Evolutionary conservation across 2,797 vertebrate genomes (phyloP).

Genomic region (Agapornis canus): DNA sequence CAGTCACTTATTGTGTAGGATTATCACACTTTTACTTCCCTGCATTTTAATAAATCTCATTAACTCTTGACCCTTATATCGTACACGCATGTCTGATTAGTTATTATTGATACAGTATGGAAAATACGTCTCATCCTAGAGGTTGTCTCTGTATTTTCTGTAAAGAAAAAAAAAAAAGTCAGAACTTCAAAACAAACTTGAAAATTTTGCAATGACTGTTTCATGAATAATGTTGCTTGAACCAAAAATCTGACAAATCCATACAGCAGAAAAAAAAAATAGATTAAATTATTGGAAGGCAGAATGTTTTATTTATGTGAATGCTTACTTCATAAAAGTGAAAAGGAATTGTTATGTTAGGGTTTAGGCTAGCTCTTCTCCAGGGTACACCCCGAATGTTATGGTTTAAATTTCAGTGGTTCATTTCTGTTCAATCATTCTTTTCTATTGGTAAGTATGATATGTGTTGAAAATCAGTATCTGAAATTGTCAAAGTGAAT

Average conservation of each 20-base stretch:
- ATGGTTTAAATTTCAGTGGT: not conserved
- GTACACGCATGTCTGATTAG: conserved; percentile 36
- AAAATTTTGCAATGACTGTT: not conserved
- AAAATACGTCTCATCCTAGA: conserved; percentile 23
- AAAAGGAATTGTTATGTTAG: not conserved
- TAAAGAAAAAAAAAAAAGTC: not conserved
- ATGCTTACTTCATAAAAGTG: not conserved
- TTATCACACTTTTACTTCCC: conserved; percentile 54
- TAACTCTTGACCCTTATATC: conserved; percentile 46
- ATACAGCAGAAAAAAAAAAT: not conserved
- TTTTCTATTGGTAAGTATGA: not conserved
- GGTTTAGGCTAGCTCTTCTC: not conserved
- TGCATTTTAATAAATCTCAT: conserved; percentile 64
- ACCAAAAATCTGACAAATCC: not conserved
- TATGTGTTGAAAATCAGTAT: not conserved
- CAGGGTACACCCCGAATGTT: not conserved
- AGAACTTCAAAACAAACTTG: not conserved
- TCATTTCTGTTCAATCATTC: not conserved
- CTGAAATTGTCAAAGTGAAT: not conserved
- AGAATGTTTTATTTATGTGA: not conserved
- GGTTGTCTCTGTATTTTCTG: conserved; percentile 7
- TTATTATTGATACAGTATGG: conserved; percentile 30
- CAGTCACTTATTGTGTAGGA: conserved; percentile 67
- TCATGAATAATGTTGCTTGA: not conserved
- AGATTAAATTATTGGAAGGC: not conserved